Base-by-base conservation (phyloP, 2,113 vertebrate genomes). In the Anseranas semipalmata region DNA sequence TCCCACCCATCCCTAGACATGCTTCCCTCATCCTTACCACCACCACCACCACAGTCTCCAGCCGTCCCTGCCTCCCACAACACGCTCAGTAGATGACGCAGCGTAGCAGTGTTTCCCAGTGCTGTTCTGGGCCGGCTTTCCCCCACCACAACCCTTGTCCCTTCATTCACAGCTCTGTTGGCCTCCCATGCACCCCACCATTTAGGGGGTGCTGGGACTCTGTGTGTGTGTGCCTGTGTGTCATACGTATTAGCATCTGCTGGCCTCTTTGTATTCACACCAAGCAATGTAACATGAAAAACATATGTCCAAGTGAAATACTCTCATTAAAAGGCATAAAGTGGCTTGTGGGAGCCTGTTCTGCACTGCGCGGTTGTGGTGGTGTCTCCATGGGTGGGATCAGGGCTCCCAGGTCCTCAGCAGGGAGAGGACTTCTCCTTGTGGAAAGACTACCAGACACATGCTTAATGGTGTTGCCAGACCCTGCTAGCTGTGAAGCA, bases 281-380 rank as follows among this genome's bases (percentile, higher is more conserved):
- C 39, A 9, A 91, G 45, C 1, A 0, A 91, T 97, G 95, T 96
- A 95, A 88, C 67, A 81, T 16, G 50, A 68, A 85, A 95, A 88
- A 60, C 65, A 0, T 65, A n/a, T 86, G 93, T 81, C 91, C 68
- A 37, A 90, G 76, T 11, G 4, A 93, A 96, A 82, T 83, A 73
- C 10, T 91, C 86, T 41, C 46, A 97, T 97, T 96, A 97, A 97
- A 96, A 93, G 73, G 46, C 73, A 67, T 79, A 80, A 85, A 85
- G 55, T 73, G 65, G 59, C 68, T 74, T 71, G 56, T 65, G 84
- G 80, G 87, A 88, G 56, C 66, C 39, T 93, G 52, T 91, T 89
- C 77, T 95, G 72, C 55, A 22, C 37, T 72, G 60, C 3, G 11
- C 1, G 18, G 10, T 56, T 71, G 15, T 58, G 71, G 25, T 70